These are phyloP conservation scores for Apamea crenata DNA, from an alignment of 2,888 invertebrate species.

Conservation along the genomic window DNA sequence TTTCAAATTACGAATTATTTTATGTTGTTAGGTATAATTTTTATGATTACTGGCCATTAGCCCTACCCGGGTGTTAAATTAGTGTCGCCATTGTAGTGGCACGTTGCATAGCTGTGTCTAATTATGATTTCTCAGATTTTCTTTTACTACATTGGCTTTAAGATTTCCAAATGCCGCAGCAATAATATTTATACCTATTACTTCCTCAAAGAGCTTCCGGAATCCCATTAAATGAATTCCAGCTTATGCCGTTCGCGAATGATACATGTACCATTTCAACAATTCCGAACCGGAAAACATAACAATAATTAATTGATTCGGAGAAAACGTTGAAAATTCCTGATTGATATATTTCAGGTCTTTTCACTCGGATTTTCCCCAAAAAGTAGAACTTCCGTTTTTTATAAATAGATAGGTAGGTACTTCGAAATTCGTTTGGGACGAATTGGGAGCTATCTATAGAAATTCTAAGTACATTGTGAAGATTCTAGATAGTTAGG, in stretches of 20 bases:
- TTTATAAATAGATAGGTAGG: not conserved
- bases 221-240: not conserved
- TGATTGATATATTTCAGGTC: not conserved
- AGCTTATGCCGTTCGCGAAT: not conserved
- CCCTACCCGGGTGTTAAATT: not conserved
- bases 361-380: not conserved
- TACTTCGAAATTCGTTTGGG: slow-evolving; percentile 20
- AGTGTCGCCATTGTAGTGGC: not conserved
- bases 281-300: slow-evolving; percentile 1
- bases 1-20: not conserved
- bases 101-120: not conserved
- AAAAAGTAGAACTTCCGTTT: not conserved
- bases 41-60: not conserved
- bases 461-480: not conserved
- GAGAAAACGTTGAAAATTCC: slow-evolving; percentile 14
- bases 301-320: slow-evolving; percentile 33
- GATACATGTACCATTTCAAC: slow-evolving; percentile 11
- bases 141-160: no score
- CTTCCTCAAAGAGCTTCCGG: not conserved
- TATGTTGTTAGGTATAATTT: not conserved
- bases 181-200: slow-evolving; percentile 15
- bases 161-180: not conserved
- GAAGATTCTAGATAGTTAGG: not conserved
- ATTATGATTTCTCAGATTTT: not conserved
- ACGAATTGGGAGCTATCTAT: not conserved